phyloP scores from a whole-genome alignment of 2,888 invertebrate species.

The Dendrolimus houi region DNA sequence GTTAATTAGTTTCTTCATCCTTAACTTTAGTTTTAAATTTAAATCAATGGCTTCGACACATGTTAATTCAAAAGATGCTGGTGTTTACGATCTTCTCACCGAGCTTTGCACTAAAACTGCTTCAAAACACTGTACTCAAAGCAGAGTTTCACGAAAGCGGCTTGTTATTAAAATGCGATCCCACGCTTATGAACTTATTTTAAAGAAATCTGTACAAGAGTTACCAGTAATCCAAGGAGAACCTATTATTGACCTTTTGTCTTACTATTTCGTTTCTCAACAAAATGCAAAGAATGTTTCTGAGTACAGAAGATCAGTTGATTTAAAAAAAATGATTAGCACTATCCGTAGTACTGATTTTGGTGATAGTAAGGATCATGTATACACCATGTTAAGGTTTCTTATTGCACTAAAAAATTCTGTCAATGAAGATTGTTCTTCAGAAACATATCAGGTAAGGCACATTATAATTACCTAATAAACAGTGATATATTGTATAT shows the following conservation, averaged over 20 bases:
- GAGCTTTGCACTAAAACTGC: constrained; percentile 54
- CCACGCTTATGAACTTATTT: constrained; percentile 54
- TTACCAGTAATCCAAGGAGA: constrained; percentile 31
- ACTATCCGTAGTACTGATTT: constrained; percentile 37
- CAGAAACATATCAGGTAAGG: constrained; percentile 52
- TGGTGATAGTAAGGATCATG: constrained; percentile 35
- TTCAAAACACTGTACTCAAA: constrained; percentile 38
- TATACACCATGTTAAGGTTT: constrained; percentile 40
- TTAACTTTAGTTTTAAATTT: not conserved
- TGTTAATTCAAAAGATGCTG: constrained; percentile 25
- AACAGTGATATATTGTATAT: no score
- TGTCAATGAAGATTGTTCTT: constrained; percentile 40
- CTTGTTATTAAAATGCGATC: constrained; percentile 53
- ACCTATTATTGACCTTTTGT: constrained; percentile 49
- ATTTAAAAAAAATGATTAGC: constrained; percentile 47
- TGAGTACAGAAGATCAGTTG: constrained; percentile 46
- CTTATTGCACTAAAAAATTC: constrained; percentile 46
- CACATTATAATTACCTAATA: constrained; percentile 1
- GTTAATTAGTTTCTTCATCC: no score
- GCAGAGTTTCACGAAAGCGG: constrained; percentile 39
- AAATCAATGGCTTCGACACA: constrained; percentile 11
- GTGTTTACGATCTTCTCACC: constrained; percentile 56
- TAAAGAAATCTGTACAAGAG: constrained; percentile 45
- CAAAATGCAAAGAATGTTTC: constrained; percentile 51
- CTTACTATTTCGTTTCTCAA: constrained; percentile 46